Conservation (phyloP, 2,888 invertebrate genomes). For the Melinaea marsaeus region DNA sequence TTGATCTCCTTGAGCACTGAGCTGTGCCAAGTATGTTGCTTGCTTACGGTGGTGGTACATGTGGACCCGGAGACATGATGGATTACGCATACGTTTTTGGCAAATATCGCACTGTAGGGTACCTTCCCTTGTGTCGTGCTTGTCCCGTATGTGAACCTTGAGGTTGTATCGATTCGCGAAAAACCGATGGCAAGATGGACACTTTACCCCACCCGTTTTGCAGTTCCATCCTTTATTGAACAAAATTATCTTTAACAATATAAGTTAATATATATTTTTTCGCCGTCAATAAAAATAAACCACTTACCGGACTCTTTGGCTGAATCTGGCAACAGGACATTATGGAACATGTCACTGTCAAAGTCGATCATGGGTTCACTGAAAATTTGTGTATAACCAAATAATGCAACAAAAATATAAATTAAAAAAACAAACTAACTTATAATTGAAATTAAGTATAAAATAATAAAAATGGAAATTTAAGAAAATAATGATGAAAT, state of each 20-base stretch:
- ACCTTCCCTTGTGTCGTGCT: slow-evolving; percentile 82
- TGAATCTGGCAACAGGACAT: slow-evolving; percentile 64
- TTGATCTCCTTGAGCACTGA: slow-evolving; percentile 55
- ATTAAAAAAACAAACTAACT: slow-evolving; percentile 19
- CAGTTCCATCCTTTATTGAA: slow-evolving; percentile 61
- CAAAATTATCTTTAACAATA: not conserved
- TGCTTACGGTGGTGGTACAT: slow-evolving; percentile 82
- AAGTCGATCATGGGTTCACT: slow-evolving; percentile 72
- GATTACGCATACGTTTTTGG: slow-evolving; percentile 82
- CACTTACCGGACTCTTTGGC: slow-evolving; percentile 64
- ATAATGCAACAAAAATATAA: slow-evolving; percentile 36
- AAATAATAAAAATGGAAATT: slow-evolving; percentile 17
- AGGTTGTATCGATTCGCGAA: slow-evolving; percentile 83
- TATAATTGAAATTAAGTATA: slow-evolving; percentile 27
- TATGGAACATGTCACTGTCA: slow-evolving; percentile 70
- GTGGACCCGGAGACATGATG: slow-evolving; percentile 80
- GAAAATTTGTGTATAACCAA: slow-evolving; percentile 41
- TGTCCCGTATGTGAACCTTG: slow-evolving; percentile 84
- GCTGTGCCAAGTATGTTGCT: slow-evolving; percentile 67
- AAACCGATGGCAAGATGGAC: slow-evolving; percentile 80
- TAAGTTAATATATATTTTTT: slow-evolving; percentile 2
- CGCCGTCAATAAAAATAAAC: slow-evolving; percentile 12
- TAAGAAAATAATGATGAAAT: not conserved
- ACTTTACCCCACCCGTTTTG: slow-evolving; percentile 77
- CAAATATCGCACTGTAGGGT: slow-evolving; percentile 83